Evolutionary conservation across 1,140 invertebrate genomes (phyloP), one percentile per base, ranked within the genome.

Genomic region (Galleria mellonella): DNA sequence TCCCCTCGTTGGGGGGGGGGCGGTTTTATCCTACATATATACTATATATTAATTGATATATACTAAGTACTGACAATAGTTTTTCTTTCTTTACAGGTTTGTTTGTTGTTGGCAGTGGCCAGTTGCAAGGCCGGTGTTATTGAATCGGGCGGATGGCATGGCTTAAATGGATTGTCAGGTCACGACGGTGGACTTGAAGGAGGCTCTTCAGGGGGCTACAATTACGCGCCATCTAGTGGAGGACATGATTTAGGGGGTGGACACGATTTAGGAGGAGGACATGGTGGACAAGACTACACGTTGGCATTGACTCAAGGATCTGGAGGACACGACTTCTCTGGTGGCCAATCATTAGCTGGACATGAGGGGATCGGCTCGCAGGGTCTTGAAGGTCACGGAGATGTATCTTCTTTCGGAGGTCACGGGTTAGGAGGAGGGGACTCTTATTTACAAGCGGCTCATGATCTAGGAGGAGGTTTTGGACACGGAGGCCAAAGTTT

Each of bases 31-130:
- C n/a, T n/a, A n/a, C n/a, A n/a, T n/a, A n/a, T n/a, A n/a, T n/a
- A n/a, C n/a, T n/a, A n/a, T n/a, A n/a, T n/a, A n/a, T n/a, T n/a
- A n/a, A n/a, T n/a, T n/a, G n/a, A n/a, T n/a, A n/a, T n/a, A n/a
- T n/a, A n/a, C n/a, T n/a, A n/a, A n/a, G n/a, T n/a, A 3, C 17
- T 23, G 17, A 23, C 2, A 23, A 3, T 23, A 23, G 17, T 23
- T 31, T 31, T 31, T 31, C 35, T 13, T 50, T 69, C 35, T 49
- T 71, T 76, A 0, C 69, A 85, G 82, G 54, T 83, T 32, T 82
- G 76, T 74, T 55, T 85, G 53, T 61, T 85, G 37, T 51, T 82
- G 62, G 75, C 73, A 60, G 71, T 72, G 51, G 75, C 72, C 55
- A 56, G 59, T 36, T 72, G 76, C 69, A 69, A 72, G 58, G 77